Evolutionary conservation across 2,797 vertebrate species (phyloP).

Genomic region (Cyclura pinguis): DNA sequence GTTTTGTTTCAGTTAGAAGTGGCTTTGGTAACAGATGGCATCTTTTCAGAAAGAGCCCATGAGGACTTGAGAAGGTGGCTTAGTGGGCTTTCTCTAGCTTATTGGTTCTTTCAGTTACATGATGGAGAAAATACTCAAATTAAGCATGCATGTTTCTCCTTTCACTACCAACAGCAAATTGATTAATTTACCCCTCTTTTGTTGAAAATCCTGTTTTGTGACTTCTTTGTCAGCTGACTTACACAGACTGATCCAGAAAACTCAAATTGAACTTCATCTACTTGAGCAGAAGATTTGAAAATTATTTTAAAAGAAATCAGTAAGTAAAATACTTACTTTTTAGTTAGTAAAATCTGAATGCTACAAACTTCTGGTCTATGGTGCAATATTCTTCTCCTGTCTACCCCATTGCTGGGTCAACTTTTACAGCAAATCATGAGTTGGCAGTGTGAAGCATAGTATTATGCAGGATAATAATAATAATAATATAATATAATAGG

Average conservation of each 20-base stretch:
- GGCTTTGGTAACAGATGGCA: conserved; percentile 49
- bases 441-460: background rate
- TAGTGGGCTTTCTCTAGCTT: conserved; percentile 49
- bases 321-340: background rate
- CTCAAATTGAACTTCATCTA: background rate
- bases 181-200: background rate
- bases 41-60: conserved; percentile 61
- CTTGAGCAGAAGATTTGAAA: background rate
- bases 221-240: background rate
- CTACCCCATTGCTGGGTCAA: background rate
- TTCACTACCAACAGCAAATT: conserved; percentile 27
- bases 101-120: conserved; percentile 61
- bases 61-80: conserved; percentile 44
- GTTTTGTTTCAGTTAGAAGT: conserved; percentile 40
- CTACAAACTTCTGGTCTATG: background rate
- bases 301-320: background rate
- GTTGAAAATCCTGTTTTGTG: background rate
- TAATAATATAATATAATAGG: too few relatives aligned
- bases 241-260: background rate
- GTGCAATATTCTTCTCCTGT: background rate
- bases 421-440: background rate
- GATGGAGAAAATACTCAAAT: conserved; percentile 42
- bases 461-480: too few relatives aligned
- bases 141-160: conserved; percentile 43
- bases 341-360: background rate